phyloP scores from a whole-genome alignment of 2,797 vertebrate species.

The Babyrousa celebensis region DNA sequence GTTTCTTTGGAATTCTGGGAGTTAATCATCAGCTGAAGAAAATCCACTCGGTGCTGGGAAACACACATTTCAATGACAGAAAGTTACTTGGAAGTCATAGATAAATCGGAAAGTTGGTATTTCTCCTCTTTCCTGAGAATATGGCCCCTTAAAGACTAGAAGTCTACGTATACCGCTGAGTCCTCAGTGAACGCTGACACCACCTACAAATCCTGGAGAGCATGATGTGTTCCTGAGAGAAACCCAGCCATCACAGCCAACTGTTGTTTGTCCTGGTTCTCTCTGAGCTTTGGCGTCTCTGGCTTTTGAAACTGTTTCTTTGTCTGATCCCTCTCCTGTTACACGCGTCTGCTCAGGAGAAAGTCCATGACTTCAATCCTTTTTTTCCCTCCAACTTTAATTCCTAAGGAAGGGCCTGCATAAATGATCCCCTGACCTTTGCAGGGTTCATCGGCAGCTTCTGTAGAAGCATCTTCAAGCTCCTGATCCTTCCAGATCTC shows the following conservation, averaged over 20 bases:
- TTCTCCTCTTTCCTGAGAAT: background rate
- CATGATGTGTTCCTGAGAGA: background rate
- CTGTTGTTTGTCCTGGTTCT: background rate
- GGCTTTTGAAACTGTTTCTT: background rate
- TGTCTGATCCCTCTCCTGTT: fast-evolving
- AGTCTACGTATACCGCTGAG: background rate
- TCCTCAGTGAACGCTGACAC: background rate
- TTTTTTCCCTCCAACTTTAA: background rate
- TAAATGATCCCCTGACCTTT: background rate
- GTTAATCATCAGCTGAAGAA: slow-evolving; percentile 85
- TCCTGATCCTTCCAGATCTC: background rate
- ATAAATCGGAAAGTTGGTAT: background rate
- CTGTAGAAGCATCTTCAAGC: background rate
- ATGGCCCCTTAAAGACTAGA: background rate
- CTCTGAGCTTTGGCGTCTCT: background rate
- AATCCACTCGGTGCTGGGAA: slow-evolving; percentile 78
- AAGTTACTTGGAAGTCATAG: background rate
- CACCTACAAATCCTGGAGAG: background rate
- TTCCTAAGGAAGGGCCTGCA: background rate
- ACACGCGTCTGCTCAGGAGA: background rate
- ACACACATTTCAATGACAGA: background rate
- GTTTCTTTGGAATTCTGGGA: slow-evolving; percentile 71
- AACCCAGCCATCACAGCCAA: background rate
- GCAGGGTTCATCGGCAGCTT: background rate
- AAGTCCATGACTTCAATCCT: background rate